Conservation (phyloP, 2,888 invertebrate species). For the Myopa tessellatipennis region DNA sequence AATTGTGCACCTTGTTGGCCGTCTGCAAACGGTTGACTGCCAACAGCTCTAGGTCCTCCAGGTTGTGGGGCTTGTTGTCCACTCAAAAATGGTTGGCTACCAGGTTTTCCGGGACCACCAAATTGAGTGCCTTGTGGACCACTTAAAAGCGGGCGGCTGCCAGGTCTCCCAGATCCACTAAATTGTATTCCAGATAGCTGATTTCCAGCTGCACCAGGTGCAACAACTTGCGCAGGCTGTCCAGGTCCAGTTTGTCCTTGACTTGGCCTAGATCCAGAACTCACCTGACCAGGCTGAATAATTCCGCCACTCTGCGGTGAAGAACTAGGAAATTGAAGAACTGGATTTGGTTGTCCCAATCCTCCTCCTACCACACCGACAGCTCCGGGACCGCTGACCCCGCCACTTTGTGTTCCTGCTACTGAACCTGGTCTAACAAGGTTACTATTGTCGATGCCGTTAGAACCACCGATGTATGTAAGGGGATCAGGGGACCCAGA, state of each 20-base stretch:
- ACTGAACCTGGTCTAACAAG: neutral
- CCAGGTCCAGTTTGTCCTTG: slow-evolving; percentile 19
- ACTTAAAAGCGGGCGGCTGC: slow-evolving; percentile 10
- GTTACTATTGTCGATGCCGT: slow-evolving; percentile 20
- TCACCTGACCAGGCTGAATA: neutral
- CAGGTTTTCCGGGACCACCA: neutral
- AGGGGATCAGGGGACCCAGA: slow-evolving; percentile 55
- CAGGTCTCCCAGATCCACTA: slow-evolving; percentile 22
- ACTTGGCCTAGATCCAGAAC: slow-evolving; percentile 19
- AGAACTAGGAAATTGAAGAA: neutral
- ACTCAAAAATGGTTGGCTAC: slow-evolving; percentile 28
- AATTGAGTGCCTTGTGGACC: neutral
- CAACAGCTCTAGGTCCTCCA: slow-evolving; percentile 23
- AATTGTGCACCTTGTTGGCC: neutral
- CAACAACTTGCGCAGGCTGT: slow-evolving; percentile 15
- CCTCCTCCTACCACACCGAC: neutral
- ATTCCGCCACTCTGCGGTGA: neutral
- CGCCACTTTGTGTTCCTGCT: slow-evolving; percentile 15
- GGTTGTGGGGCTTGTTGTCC: slow-evolving; percentile 32
- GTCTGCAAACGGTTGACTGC: slow-evolving; percentile 25
- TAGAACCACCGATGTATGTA: slow-evolving; percentile 47
- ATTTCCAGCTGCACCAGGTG: slow-evolving; percentile 12
- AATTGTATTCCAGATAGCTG: slow-evolving; percentile 18
- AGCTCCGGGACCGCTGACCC: slow-evolving; percentile 21
- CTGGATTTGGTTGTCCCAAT: neutral